A percentile compares a stretch with the other conserved stretches of the same genome.
Conservation (phyloP, 2,888 invertebrate genomes). For the Pseudococcus longispinus region DNA sequence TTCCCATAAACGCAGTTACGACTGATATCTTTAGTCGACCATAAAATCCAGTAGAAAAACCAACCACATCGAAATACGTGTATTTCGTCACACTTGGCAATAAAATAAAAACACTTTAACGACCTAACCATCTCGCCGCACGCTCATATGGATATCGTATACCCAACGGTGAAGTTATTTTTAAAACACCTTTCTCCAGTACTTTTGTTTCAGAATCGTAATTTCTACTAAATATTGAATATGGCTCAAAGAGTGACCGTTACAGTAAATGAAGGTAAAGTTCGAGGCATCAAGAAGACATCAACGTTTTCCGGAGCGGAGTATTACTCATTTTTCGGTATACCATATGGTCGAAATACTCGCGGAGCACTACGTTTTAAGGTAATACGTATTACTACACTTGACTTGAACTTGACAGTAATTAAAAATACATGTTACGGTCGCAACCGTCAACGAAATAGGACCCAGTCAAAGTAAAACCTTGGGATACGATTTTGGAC, state of each 20-base stretch:
- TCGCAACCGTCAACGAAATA: not conserved
- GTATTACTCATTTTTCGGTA: slow-evolving; percentile 21
- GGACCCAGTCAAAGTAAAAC: not conserved
- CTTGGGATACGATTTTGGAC: not conserved
- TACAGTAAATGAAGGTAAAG: not conserved
- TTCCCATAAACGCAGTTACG: too few relatives aligned
- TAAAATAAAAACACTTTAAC: too few relatives aligned
- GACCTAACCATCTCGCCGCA: too few relatives aligned
- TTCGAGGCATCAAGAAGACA: not conserved
- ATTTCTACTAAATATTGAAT: not conserved
- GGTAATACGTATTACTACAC: not conserved
- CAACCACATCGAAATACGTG: too few relatives aligned
- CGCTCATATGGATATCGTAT: not conserved
- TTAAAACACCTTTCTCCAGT: not conserved
- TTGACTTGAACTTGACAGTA: not conserved
- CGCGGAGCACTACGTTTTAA: not conserved
- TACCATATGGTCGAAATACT: not conserved
- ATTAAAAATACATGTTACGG: too few relatives aligned
- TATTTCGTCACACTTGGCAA: too few relatives aligned
- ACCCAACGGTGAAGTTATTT: not conserved
- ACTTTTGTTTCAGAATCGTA: not conserved
- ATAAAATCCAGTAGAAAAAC: too few relatives aligned
- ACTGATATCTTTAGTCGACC: too few relatives aligned
- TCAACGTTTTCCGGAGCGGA: not conserved
- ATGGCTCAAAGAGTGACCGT: slow-evolving; percentile 8